Evolutionary conservation across 2,888 invertebrate species (phyloP).

Genomic region (Blomia tropicalis): DNA sequence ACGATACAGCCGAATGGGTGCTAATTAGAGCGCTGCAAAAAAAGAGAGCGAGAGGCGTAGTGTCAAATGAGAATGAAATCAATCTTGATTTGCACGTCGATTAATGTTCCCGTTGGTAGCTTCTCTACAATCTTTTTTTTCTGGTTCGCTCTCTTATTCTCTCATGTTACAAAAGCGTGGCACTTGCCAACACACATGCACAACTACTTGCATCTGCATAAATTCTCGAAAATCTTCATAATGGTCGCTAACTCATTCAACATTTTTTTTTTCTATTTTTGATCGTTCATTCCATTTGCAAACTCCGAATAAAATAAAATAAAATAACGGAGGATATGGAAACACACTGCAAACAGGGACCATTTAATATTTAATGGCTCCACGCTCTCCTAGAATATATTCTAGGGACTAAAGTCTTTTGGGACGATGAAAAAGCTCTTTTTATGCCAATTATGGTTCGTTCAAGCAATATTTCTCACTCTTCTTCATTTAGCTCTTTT

Average conservation of each 20-base stretch:
- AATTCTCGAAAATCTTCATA: not conserved
- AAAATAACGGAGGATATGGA: too few relatives aligned
- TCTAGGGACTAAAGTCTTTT: not conserved
- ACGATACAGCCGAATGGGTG: not conserved
- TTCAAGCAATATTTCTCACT: not conserved
- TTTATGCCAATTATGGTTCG: not conserved
- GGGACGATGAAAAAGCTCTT: not conserved
- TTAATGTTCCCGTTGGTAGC: not conserved
- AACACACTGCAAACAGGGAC: not conserved
- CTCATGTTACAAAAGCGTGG: too few relatives aligned
- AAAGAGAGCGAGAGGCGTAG: too few relatives aligned
- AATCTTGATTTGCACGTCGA: constrained; percentile 11
- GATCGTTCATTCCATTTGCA: too few relatives aligned
- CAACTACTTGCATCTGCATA: not conserved
- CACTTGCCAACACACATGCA: too few relatives aligned
- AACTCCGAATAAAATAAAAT: too few relatives aligned
- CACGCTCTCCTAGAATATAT: not conserved
- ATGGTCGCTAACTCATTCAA: not conserved
- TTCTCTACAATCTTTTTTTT: not conserved
- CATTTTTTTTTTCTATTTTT: not conserved
- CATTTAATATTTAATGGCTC: not conserved
- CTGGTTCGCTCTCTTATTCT: not conserved
- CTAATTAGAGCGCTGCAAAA: not conserved
- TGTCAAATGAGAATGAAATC: not conserved
- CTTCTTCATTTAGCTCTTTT: not conserved